Base-by-base conservation (phyloP, 1,140 invertebrate genomes). In the Monochamus saltuarius region DNA sequence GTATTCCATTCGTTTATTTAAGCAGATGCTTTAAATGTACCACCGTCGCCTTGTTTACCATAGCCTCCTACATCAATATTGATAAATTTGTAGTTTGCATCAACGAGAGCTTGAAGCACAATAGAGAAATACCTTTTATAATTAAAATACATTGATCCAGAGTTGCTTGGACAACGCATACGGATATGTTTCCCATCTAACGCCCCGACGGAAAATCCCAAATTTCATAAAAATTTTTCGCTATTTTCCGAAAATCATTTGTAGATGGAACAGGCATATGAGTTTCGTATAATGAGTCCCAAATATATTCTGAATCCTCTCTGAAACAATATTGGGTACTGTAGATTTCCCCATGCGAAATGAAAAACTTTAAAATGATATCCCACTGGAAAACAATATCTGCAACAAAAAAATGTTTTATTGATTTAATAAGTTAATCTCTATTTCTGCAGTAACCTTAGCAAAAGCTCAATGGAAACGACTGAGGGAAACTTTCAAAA, bases 141-240 rank as follows among this genome's bases (percentile, higher is more conserved):
- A n/a, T n/a, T n/a, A n/a, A n/a, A n/a, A n/a, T n/a, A n/a, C n/a
- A n/a, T n/a, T n/a, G n/a, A n/a, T n/a, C n/a, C n/a, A n/a, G n/a
- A n/a, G n/a, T n/a, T n/a, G n/a, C n/a, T n/a, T n/a, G n/a, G n/a
- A n/a, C n/a, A n/a, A n/a, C n/a, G n/a, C n/a, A n/a, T n/a, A n/a
- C n/a, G n/a, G n/a, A n/a, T n/a, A n/a, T n/a, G n/a, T n/a, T n/a
- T n/a, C n/a, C n/a, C n/a, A n/a, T n/a, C n/a, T n/a, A n/a, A n/a
- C n/a, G n/a, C n/a, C n/a, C n/a, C n/a, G n/a, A n/a, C n/a, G 19
- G 74, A 69, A 53, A 77, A 73, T 65, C 77, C 62, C 72, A 73
- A 51, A 62, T 66, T 19, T 67, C 56, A 29, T 65, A 47, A 62
- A 73, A 77, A 51, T 69, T 50, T 14, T 54, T 35, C 7, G 60